A percentile compares a stretch with the other conserved stretches of the same genome.
These are phyloP conservation scores for Mesoligia furuncula DNA, from an alignment of 2,888 invertebrate species.

Conservation along the genomic window DNA sequence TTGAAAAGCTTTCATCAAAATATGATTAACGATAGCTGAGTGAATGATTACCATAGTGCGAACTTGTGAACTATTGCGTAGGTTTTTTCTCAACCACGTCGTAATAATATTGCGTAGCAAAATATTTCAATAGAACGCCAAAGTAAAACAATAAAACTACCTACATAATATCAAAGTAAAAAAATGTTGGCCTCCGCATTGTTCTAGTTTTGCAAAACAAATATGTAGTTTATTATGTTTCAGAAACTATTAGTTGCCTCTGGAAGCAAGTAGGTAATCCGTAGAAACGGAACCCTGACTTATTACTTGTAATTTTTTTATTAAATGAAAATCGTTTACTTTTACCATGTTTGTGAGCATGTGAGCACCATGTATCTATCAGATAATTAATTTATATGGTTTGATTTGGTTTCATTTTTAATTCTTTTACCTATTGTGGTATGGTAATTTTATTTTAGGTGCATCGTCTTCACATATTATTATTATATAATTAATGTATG, in stretches of 20 bases:
- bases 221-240: neutral
- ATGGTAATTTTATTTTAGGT: no score
- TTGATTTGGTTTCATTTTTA: no score
- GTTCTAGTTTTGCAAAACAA: neutral
- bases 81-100: neutral
- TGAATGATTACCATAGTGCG: conserved; percentile 6
- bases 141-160: neutral
- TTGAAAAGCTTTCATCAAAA: conserved; percentile 23
- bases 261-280: neutral
- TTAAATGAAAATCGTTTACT: no score
- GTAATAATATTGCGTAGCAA: neutral
- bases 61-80: conserved; percentile 6
- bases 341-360: no score
- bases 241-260: neutral
- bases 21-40: conserved; percentile 19
- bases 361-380: no score
- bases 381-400: no score
- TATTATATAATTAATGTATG: no score
- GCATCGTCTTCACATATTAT: no score
- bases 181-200: neutral
- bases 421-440: no score
- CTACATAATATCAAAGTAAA: neutral
- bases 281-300: no score
- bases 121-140: neutral
- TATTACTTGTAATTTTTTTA: no score